Evolutionary conservation across 1,140 invertebrate genomes (phyloP).

Genomic region (Meteorus sp.): DNA sequence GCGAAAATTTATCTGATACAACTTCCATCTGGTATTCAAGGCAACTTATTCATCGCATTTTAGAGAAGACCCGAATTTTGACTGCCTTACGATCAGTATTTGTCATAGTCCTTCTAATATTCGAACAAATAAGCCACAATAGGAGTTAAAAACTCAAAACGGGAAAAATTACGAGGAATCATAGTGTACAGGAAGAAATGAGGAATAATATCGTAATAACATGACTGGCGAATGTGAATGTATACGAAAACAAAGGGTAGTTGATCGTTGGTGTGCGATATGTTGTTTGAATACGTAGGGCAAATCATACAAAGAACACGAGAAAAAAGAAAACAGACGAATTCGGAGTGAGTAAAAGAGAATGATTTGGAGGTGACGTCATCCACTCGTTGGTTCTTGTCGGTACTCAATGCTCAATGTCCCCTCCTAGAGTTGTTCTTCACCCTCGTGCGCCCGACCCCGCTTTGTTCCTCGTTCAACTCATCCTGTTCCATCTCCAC

Average conservation of each 20-base stretch:
- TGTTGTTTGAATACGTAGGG: not conserved
- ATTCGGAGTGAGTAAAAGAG: not conserved
- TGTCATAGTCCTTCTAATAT: too few species aligned
- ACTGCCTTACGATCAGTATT: too few species aligned
- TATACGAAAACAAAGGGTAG: not conserved
- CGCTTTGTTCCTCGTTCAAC: slow-evolving; percentile 18
- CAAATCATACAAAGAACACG: too few species aligned
- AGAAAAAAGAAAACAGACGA: too few species aligned
- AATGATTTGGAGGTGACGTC: slow-evolving; percentile 43
- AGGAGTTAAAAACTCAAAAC: too few species aligned
- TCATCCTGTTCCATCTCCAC: not conserved
- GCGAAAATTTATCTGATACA: too few species aligned
- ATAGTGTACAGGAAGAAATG: too few species aligned
- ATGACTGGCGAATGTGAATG: not conserved
- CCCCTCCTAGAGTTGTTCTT: slow-evolving; percentile 23
- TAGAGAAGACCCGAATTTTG: too few species aligned
- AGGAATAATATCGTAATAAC: not conserved
- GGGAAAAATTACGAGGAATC: too few species aligned
- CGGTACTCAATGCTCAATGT: slow-evolving; percentile 34
- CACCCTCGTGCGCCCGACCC: not conserved
- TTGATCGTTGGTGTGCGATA: slow-evolving; percentile 3
- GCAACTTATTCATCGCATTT: too few species aligned
- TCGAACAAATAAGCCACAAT: too few species aligned
- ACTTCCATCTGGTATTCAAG: too few species aligned
- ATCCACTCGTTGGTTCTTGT: slow-evolving; percentile 40